Conservation (phyloP, 2,888 invertebrate genomes). For the Lampropteryx suffumata region DNA sequence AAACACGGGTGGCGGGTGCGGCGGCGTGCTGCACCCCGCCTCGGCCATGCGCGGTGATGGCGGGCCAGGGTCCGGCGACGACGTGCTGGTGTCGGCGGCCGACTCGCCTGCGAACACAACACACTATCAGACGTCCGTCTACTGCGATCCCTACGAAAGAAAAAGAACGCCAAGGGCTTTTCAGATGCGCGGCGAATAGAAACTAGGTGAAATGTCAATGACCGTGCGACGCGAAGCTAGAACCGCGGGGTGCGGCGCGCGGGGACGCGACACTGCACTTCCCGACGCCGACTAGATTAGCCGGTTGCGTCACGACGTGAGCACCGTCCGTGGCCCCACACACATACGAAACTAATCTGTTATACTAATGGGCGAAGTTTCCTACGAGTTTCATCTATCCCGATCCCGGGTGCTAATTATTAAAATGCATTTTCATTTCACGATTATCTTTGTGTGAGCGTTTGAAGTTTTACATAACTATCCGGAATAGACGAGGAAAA, state of each 20-base stretch:
- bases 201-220: constrained; percentile 82
- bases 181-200: constrained; percentile 75
- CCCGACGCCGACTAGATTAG: constrained; percentile 83
- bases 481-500: constrained; percentile 62
- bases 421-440: constrained; percentile 21
- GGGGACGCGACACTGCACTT: constrained; percentile 83
- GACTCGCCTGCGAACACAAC: constrained; percentile 89
- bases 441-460: constrained; percentile 25
- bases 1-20: constrained; percentile 81
- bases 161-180: constrained; percentile 70
- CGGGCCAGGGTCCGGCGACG: constrained; percentile 94
- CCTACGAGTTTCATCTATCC: constrained; percentile 25
- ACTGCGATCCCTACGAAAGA: constrained; percentile 49
- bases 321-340: constrained; percentile 53
- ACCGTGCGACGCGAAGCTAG: constrained; percentile 74
- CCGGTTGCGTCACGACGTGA: constrained; percentile 78
- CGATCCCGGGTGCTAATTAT: constrained; percentile 19
- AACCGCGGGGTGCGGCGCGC: constrained; percentile 71
- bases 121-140: constrained; percentile 54
- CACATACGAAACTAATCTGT: constrained; percentile 56
- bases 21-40: constrained; percentile 85
- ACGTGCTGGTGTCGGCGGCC: constrained; percentile 96
- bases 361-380: constrained; percentile 43
- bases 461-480: constrained; percentile 49
- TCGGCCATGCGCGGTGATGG: constrained; percentile 91